phyloP scores from a whole-genome alignment of 23 tunicate genomes.

The Halocynthia aurantium region DNA sequence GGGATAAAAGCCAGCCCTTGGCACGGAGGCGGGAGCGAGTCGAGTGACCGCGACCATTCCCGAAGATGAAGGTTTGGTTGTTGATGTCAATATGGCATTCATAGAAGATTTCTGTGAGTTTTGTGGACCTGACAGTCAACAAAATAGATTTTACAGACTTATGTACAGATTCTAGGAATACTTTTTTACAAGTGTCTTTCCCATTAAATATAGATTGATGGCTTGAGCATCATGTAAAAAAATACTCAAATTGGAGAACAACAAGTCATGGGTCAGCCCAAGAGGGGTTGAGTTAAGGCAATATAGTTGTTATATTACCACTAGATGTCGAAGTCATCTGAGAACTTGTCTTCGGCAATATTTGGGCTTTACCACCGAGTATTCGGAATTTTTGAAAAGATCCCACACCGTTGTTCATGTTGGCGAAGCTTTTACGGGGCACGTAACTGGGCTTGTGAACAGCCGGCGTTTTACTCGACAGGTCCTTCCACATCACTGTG shows the following conservation, averaged over 20 bases:
- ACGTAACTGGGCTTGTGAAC: slow-evolving; percentile 27
- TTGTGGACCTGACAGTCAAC: too few species aligned
- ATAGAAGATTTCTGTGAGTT: neutral
- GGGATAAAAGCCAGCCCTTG: slow-evolving; percentile 7
- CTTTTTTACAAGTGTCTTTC: too few species aligned
- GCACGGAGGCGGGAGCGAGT: neutral
- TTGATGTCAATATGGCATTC: slow-evolving; percentile 22
- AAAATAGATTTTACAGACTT: too few species aligned
- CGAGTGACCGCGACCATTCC: slow-evolving; percentile 6
- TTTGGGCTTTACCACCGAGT: slow-evolving; percentile 17
- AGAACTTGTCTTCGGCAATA: neutral
- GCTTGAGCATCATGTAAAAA: too few species aligned
- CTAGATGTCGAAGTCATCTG: too few species aligned
- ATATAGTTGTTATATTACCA: too few species aligned
- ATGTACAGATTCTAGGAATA: too few species aligned
- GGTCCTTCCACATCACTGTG: slow-evolving; percentile 9
- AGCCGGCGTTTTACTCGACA: slow-evolving; percentile 19
- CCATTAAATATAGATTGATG: too few species aligned
- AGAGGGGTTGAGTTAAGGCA: too few species aligned
- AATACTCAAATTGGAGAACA: too few species aligned
- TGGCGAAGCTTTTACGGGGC: slow-evolving; percentile 17
- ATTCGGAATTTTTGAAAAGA: slow-evolving; percentile 26
- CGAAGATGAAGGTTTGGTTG: neutral
- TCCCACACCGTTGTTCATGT: slow-evolving; percentile 27
- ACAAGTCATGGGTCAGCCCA: too few species aligned